Base-by-base conservation (phyloP, 2,888 invertebrate genomes). In the Diaprepes abbreviatus region DNA sequence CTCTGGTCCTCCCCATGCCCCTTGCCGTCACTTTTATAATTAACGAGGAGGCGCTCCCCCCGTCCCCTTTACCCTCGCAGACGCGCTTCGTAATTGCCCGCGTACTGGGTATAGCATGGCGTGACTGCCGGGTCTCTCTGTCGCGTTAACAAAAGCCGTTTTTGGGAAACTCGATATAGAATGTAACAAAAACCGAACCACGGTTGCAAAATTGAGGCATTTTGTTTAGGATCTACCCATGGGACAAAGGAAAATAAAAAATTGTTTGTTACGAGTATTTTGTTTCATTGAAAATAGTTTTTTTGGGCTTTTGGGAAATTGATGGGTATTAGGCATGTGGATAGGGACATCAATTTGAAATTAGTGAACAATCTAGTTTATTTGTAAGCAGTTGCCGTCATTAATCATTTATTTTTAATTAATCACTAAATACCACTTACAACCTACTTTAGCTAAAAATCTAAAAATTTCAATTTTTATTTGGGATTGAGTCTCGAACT, bases 11-110 rank as follows among this genome's bases (percentile, higher is more conserved):
- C 43, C 38, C 40, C 28, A 9, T 33, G 19, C 52, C 52, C 40
- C 28, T n/a, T 35, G 54, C 43, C 65, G 57, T 65, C 65, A 57
- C 55, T 65, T 65, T 65, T 65, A 65, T 65, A 65, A 65, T 65
- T 65, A 65, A 65, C 65, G 65, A 65, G 65, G 55, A 65, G 55
- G 57, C 45, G 43, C 17, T 55, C 65, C 57, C 57, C 57, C 21
- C 14, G 14, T 12, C 63, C 28, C 43, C 43, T 43, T 10, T 19
- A 36, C 45, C 45, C 45, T 57, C 57, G 43, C 57, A 5, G 65
- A 57, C 65, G 55, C 57, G 65, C 24, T 54, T 24, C 40, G 65
- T 65, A 65, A 65, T 65, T 65, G 65, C 65, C 57, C 65, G 65
- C 65, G 65, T 65, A 64, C 43, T 28, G 59, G 55, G 64, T 64